These are phyloP conservation scores for Amitus sp. DNA, from an alignment of 2,888 invertebrate species.

Conservation along the genomic window DNA sequence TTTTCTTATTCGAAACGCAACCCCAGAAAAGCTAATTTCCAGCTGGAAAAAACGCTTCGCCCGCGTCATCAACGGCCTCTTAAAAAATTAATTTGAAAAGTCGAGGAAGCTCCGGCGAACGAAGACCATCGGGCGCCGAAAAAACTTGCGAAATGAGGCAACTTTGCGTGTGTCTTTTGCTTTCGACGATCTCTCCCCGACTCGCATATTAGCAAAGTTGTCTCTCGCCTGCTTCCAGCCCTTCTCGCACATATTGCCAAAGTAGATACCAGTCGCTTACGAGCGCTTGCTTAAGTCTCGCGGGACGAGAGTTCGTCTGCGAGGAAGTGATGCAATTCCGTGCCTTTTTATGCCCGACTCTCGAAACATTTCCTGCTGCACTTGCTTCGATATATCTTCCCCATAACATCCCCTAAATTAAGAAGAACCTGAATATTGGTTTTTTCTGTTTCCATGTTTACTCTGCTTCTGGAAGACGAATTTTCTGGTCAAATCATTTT, in stretches of 20 bases:
- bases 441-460: not conserved
- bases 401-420: not conserved
- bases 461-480: not conserved
- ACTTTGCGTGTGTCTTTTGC: constrained; percentile 65
- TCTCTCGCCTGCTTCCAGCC: constrained; percentile 44
- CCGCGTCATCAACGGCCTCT: constrained; percentile 38
- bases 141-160: constrained; percentile 63
- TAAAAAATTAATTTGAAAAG: constrained; percentile 61
- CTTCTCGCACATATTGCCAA: constrained; percentile 40
- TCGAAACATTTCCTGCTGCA: constrained; percentile 15
- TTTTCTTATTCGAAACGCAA: not conserved
- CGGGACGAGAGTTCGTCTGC: constrained; percentile 30
- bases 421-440: not conserved
- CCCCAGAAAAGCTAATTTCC: constrained; percentile 16
- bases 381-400: constrained; percentile 20
- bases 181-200: constrained; percentile 51
- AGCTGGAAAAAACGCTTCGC: constrained; percentile 19
- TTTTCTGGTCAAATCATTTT: not conserved
- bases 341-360: constrained; percentile 23
- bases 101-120: constrained; percentile 34
- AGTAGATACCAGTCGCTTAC: constrained; percentile 38
- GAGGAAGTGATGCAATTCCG: constrained; percentile 34
- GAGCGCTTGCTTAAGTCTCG: constrained; percentile 35
- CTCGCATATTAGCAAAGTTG: constrained; percentile 64
- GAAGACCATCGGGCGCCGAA: constrained; percentile 28